Base-by-base conservation (phyloP, 2,888 invertebrate genomes). In the Tricholauxania praeusta region DNA sequence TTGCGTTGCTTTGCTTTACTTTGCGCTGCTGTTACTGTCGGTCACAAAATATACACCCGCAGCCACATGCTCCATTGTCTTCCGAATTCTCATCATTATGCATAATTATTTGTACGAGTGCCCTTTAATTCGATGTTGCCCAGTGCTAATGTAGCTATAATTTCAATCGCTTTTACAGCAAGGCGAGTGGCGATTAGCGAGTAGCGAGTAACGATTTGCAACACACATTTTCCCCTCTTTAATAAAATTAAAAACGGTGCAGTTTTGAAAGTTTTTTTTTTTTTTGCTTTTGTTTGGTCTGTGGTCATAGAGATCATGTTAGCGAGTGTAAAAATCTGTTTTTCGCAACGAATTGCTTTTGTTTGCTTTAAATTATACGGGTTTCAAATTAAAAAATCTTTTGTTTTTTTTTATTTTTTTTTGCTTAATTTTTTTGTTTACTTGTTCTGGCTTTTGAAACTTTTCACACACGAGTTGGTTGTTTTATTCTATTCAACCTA, bases 171-270 rank as follows among this genome's bases (percentile, higher is more conserved):
- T 49, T n/a, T 65, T 67, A 48, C 19, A 66, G 48, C 60, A 53
- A 15, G 53, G 69, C 32, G 55, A 68, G 53, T 55, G 63, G 59
- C 7, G 19, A 1, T 57, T 65, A 52, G 12, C 49, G 17, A 68
- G 32, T 60, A 66, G 55, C 72, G 72, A 72, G 71, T 71, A 72
- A 75, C 67, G 53, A 28, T 4, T 39, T 71, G 49, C 53, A 68
- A 60, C 51, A 64, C 68, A 53, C 68, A 72, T 68, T 39, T 10
- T 28, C 28, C 28, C 28, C 28, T 0, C 3, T 28, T 64, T 71
- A 73, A 71, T 64, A 74, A 72, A 62, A 70, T 69, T 51, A 55
- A 17, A 59, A 72, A 67, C 47, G 52, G 49, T 69, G 51, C 39
- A 59, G 8, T 8, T 28, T 17, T 60, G 28, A 28, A 28, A 28